A percentile compares a stretch with the other conserved stretches of the same genome.
Evolutionary conservation across 2,113 vertebrate genomes (phyloP).

Genomic region (Phalacrocorax carbo): DNA sequence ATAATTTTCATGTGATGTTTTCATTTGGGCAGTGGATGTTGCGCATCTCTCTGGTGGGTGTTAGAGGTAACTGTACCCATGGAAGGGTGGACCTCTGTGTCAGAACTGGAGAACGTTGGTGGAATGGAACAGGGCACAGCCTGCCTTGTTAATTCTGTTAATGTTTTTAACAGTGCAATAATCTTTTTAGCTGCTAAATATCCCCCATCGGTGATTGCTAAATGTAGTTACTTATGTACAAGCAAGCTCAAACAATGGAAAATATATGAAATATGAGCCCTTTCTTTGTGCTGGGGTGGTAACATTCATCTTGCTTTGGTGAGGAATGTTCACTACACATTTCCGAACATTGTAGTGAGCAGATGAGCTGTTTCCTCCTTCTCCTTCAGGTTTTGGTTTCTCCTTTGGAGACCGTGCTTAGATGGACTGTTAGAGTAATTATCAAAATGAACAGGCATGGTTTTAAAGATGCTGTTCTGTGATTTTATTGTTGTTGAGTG

Average conservation of each 20-base stretch:
- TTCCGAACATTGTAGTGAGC: slow-evolving; percentile 59
- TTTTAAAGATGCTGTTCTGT: background rate
- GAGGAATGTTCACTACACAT: slow-evolving; percentile 34
- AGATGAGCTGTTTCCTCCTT: slow-evolving; percentile 42
- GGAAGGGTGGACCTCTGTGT: background rate
- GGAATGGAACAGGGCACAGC: background rate
- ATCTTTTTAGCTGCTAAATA: background rate
- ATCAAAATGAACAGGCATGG: background rate
- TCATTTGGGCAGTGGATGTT: background rate
- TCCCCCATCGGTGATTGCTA: background rate
- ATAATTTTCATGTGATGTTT: background rate
- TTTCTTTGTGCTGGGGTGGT: slow-evolving; percentile 23
- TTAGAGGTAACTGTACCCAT: background rate
- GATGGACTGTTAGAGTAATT: slow-evolving; percentile 45
- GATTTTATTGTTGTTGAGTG: background rate
- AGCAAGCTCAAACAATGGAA: slow-evolving; percentile 37
- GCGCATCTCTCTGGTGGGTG: background rate
- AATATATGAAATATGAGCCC: background rate
- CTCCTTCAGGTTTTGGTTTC: slow-evolving; percentile 11
- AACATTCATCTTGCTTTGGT: background rate
- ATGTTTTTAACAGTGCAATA: too few species aligned
- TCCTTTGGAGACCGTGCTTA: background rate
- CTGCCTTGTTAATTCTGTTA: background rate
- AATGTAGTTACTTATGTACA: background rate
- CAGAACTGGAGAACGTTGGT: background rate